These are phyloP conservation scores for Papilio polytes DNA, from an alignment of 1,140 invertebrate species.

Conservation along the genomic window DNA sequence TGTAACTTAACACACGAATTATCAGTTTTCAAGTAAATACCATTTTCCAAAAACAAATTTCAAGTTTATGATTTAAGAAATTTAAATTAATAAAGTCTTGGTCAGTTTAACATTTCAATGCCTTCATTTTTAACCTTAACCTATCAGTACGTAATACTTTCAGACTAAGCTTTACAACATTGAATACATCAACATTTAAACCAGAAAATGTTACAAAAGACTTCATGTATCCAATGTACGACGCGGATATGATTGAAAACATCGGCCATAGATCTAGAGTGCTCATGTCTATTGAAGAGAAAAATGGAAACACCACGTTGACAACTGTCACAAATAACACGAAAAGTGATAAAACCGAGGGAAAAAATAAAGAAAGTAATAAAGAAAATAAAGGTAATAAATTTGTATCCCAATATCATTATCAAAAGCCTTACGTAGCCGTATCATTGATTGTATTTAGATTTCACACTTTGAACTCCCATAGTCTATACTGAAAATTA, in stretches of 20 bases:
- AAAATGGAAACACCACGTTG: slow-evolving; percentile 11
- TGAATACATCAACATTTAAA: slow-evolving; percentile 6
- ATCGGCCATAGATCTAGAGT: slow-evolving; percentile 64
- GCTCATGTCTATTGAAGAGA: slow-evolving; percentile 56
- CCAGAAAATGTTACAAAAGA: slow-evolving; percentile 41
- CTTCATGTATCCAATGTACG: slow-evolving; percentile 51
- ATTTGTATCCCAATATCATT: not conserved
- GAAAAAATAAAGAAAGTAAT: not conserved
- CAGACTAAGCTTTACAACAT: not conserved
- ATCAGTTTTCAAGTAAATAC: too few species aligned
- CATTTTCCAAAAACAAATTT: too few species aligned
- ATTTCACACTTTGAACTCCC: not conserved
- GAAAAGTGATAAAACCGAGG: not conserved
- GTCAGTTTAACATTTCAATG: too few species aligned
- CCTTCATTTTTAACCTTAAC: too few species aligned
- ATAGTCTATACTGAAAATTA: not conserved
- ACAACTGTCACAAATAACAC: not conserved
- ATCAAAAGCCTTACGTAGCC: not conserved
- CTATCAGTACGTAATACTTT: not conserved
- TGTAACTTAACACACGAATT: too few species aligned
- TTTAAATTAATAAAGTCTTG: too few species aligned
- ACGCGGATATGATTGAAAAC: slow-evolving; percentile 59
- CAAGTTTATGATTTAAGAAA: too few species aligned
- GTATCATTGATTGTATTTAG: not conserved
- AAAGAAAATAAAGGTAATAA: not conserved